Percentiles rank a stretch among this genome's conserved stretches.
Evolutionary conservation across 2,797 vertebrate genomes (phyloP).

Genomic region (Tapirus indicus): DNA sequence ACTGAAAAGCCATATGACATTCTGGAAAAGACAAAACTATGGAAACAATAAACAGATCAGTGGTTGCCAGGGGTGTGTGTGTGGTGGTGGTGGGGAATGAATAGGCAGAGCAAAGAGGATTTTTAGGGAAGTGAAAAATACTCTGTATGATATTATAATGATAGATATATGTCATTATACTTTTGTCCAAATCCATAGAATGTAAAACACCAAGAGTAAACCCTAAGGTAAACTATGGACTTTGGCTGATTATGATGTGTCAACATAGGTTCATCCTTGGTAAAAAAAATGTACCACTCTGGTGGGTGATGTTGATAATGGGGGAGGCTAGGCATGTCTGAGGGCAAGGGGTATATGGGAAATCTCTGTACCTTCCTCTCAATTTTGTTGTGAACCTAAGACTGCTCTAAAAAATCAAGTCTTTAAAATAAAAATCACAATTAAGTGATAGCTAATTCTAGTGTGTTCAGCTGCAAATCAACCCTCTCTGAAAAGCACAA

Average conservation of each 20-base stretch:
- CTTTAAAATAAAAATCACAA: background rate
- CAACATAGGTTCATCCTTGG: background rate
- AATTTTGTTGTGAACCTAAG: background rate
- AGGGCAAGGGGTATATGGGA: fast-evolving
- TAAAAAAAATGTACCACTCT: background rate
- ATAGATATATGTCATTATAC: background rate
- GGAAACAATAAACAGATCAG: background rate
- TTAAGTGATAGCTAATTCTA: background rate
- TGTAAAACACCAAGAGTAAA: background rate
- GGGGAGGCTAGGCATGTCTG: background rate
- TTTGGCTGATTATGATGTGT: background rate
- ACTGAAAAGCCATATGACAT: too few relatives aligned
- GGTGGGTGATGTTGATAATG: background rate
- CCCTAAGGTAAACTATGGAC: background rate
- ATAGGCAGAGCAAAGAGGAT: background rate
- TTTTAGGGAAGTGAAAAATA: background rate
- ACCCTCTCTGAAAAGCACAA: background rate
- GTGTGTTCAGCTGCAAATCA: background rate
- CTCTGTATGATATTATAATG: background rate
- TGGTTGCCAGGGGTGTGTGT: too few relatives aligned
- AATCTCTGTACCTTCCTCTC: background rate
- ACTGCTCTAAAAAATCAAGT: background rate
- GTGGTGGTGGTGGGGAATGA: too few relatives aligned
- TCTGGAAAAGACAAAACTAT: background rate
- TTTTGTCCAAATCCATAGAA: background rate